A percentile compares a stretch with the other conserved stretches of the same genome.
phyloP scores from a whole-genome alignment of 2,888 invertebrate genomes.

The Rhamphomyia laevipes region DNA sequence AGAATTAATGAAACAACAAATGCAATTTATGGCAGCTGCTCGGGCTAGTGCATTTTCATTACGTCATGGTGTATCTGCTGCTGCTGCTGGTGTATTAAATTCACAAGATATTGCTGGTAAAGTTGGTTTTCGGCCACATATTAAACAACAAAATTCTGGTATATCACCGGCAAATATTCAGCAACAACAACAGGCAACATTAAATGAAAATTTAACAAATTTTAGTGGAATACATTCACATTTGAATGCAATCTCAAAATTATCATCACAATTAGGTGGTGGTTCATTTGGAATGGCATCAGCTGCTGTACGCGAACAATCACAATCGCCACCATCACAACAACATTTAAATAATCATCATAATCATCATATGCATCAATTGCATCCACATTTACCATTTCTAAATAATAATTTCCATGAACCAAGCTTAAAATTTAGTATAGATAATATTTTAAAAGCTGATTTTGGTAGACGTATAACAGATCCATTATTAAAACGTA shows the following conservation, averaged over 20 bases:
- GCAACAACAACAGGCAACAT: not conserved
- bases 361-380: conserved; percentile 26
- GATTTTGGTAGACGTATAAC: conserved; percentile 67
- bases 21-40: conserved; percentile 38
- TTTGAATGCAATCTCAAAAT: conserved; percentile 53
- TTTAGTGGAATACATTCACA: conserved; percentile 51
- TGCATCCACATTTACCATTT: conserved; percentile 26
- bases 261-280: conserved; percentile 22
- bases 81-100: not conserved
- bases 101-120: conserved; percentile 9
- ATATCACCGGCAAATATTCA: not conserved
- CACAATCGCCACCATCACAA: conserved; percentile 15
- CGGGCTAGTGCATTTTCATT: conserved; percentile 31
- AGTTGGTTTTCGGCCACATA: conserved; percentile 17
- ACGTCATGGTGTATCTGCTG: conserved; percentile 15
- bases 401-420: conserved; percentile 40
- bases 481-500: conserved; percentile 49
- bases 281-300: conserved; percentile 22
- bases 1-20: conserved; percentile 38
- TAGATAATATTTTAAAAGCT: conserved; percentile 75
- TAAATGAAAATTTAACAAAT: conserved; percentile 16
- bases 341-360: conserved; percentile 21
- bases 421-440: conserved; percentile 63
- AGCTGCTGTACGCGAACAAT: not conserved
- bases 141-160: conserved; percentile 5